These are phyloP conservation scores for Cliona cf. orientalis DNA, from an alignment of 37 sponge, comb jelly and placozoan genomes.

Conservation along the genomic window DNA sequence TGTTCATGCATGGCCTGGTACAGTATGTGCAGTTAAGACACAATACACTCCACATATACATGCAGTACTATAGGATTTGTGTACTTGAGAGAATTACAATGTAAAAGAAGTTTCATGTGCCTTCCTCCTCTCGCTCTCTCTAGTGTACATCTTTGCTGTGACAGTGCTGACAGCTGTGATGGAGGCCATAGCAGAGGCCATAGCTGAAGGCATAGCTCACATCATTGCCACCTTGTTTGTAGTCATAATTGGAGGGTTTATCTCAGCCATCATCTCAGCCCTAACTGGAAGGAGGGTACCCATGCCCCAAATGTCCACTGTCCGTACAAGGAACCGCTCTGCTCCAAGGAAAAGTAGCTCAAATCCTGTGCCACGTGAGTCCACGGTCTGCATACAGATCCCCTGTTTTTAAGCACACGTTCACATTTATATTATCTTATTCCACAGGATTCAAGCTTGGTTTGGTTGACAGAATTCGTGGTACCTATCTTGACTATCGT, in stretches of 20 bases:
- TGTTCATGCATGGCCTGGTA: no score
- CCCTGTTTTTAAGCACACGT: no score
- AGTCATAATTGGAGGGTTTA: not conserved
- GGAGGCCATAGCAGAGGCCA: slow-evolving; percentile 18
- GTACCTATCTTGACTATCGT: slow-evolving; percentile 36
- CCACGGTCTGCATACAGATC: not conserved
- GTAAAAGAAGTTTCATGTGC: no score
- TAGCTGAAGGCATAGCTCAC: not conserved
- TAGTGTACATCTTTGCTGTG: no score
- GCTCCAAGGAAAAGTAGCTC: not conserved
- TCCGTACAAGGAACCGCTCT: not conserved
- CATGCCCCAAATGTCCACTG: no score
- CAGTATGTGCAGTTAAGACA: no score
- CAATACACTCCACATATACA: no score
- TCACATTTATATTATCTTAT: not conserved
- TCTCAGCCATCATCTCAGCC: not conserved
- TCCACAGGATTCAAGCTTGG: slow-evolving; percentile 49
- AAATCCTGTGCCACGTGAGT: not conserved
- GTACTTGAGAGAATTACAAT: no score
- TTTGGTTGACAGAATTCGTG: slow-evolving; percentile 50
- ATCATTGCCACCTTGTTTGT: not conserved
- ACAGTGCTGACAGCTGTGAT: not conserved
- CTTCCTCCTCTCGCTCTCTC: no score
- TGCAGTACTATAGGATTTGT: no score
- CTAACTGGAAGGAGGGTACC: slow-evolving; percentile 12